Base-by-base conservation (phyloP, 2,113 vertebrate genomes). In the Onychostruthus taczanowskii region DNA sequence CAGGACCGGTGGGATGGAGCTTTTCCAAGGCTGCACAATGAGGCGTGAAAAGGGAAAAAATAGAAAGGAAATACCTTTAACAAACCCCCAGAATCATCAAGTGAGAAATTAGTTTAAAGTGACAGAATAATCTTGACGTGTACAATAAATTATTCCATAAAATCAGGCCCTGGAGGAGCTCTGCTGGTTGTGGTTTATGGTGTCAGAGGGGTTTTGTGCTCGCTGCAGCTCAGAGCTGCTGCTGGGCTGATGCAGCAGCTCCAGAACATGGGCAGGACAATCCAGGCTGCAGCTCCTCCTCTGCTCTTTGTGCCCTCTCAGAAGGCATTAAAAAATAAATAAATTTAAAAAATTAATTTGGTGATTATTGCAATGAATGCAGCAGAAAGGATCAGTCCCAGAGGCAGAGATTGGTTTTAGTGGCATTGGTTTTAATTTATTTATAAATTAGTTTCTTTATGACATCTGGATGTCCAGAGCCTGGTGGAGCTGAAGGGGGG, bases 51-150 rank as follows among this genome's bases (percentile, higher is more conserved):
- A 35, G 27, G 43, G 11, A 1, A 27, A 35, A 76, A 50, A 21
- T 3, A 30, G 0, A 3, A 33, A 30, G 16, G 8, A 35, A 85
- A 49, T 1, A 2, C 23, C n/a, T 24, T 31, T 7, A 31, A 13
- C 20, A 50, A 56, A 6, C 2, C 21, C 26, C 26, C 37, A 18
- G 63, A 52, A 33, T 27, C 22, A 52, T 8, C 53, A 15, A 15
- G 22, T 59, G 73, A 44, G 7, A 23, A 49, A 30, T 19, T 4
- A 18, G 5, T 16, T 41, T 22, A 11, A 27, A 22, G 17, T 18
- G 53, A 15, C 27, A 10, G 44, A 37, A 17, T 33, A 19, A 61
- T 35, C 37, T 22, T 6, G 62, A 3, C 0, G 2, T 2, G 18
- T 3, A 3, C 2, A 26, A 13, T 43, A 31, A 67, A 49, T 50